These are phyloP conservation scores for Notiomystis cincta DNA, from an alignment of 2,113 vertebrate genomes.

Conservation along the genomic window DNA sequence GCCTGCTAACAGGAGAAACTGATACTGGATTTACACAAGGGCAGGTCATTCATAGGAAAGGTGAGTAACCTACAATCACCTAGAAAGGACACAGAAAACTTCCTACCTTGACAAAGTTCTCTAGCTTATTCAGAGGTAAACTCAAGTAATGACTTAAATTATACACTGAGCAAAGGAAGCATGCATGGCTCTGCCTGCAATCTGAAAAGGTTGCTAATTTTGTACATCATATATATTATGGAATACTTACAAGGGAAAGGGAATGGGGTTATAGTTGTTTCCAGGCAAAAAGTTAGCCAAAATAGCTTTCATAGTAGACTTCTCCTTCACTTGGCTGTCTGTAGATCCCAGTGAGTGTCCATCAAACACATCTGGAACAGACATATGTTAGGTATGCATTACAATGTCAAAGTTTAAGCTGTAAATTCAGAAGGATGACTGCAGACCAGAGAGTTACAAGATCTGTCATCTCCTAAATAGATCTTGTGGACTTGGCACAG, in stretches of 20 bases:
- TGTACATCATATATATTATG: neutral
- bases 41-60: neutral
- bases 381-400: neutral
- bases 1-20: neutral
- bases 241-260: constrained; percentile 91
- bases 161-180: neutral
- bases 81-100: neutral
- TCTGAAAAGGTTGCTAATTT: neutral
- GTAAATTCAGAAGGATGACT: neutral
- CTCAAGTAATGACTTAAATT: neutral
- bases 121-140: neutral
- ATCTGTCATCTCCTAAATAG: neutral
- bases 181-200: neutral
- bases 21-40: neutral
- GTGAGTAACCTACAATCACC: neutral
- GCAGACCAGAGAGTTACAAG: neutral
- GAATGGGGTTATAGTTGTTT: constrained; percentile 94
- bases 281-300: constrained; percentile 95
- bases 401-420: neutral
- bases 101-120: neutral
- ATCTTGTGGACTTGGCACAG: neutral
- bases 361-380: constrained; percentile 88
- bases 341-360: constrained; percentile 88
- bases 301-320: constrained; percentile 99
- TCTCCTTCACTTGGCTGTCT: constrained; percentile 97